Conservation (phyloP, 2,113 vertebrate species). For the Scartelaos histophorus region DNA sequence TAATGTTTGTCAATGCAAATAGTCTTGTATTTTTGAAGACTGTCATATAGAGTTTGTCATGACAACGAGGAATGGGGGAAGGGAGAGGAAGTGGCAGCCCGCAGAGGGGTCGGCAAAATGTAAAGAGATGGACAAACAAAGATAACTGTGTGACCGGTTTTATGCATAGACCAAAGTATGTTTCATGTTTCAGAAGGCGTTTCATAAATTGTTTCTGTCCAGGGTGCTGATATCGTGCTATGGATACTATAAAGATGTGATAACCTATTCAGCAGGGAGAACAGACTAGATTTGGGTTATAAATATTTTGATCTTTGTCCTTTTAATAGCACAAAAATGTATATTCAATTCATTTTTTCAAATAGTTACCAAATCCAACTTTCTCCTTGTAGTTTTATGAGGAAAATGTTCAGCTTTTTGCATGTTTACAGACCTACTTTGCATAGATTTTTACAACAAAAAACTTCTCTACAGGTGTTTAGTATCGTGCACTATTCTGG, state of each 20-base stretch:
- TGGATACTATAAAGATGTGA: not conserved
- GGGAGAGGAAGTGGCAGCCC: not conserved
- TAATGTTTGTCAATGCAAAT: not conserved
- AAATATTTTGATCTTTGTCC: too few species aligned
- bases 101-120: not conserved
- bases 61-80: slow-evolving; percentile 25
- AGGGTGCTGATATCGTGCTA: slow-evolving; percentile 50
- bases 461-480: too few species aligned
- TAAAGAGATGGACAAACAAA: slow-evolving; percentile 6
- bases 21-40: not conserved
- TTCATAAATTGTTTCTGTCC: slow-evolving; percentile 38
- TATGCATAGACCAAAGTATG: slow-evolving; percentile 16
- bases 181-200: too few species aligned
- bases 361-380: not conserved
- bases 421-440: not conserved
- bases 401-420: too few species aligned
- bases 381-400: too few species aligned
- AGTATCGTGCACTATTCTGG: too few species aligned
- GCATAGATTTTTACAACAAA: not conserved
- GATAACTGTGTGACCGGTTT: slow-evolving; percentile 19
- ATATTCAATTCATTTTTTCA: not conserved
- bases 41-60: slow-evolving; percentile 20
- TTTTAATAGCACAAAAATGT: not conserved
- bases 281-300: not conserved
- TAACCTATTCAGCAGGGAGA: not conserved